phyloP scores from a whole-genome alignment of 2,888 invertebrate genomes.

The Lepidochitona cinerea region DNA sequence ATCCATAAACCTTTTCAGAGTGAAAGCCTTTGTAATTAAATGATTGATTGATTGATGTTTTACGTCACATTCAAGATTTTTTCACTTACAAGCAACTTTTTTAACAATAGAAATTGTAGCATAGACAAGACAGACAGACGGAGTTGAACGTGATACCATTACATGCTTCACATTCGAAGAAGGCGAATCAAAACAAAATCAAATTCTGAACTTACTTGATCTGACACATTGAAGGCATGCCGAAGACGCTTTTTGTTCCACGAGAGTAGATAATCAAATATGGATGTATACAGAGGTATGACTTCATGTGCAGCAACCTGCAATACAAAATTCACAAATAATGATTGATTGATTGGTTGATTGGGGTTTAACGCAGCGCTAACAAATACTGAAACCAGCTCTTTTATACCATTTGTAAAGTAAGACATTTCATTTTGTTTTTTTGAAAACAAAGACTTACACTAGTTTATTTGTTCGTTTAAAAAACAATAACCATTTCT shows the following conservation, averaged over 20 bases:
- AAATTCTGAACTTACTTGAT: constrained; percentile 14
- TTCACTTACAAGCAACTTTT: too few relatives aligned
- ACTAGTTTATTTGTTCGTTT: not conserved
- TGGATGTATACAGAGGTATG: constrained; percentile 55
- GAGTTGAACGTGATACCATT: too few relatives aligned
- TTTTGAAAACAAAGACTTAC: not conserved
- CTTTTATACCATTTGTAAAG: not conserved
- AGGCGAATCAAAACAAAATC: too few relatives aligned
- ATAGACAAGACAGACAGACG: too few relatives aligned
- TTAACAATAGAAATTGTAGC: too few relatives aligned
- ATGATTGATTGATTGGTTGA: too few relatives aligned
- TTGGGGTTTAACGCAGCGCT: not conserved
- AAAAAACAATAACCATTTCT: too few relatives aligned
- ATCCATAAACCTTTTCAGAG: too few relatives aligned
- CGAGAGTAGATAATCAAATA: constrained; percentile 49
- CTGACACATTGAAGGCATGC: constrained; percentile 10
- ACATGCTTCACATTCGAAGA: too few relatives aligned
- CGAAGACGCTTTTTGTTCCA: constrained; percentile 46
- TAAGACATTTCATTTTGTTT: not conserved
- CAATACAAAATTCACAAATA: constrained; percentile 31
- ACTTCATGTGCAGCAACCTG: constrained; percentile 52
- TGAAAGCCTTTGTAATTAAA: too few relatives aligned
- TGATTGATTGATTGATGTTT: too few relatives aligned
- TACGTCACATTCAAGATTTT: too few relatives aligned
- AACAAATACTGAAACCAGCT: not conserved